Base-by-base conservation (phyloP, 1,140 invertebrate species). In the Mamestra configurata region DNA sequence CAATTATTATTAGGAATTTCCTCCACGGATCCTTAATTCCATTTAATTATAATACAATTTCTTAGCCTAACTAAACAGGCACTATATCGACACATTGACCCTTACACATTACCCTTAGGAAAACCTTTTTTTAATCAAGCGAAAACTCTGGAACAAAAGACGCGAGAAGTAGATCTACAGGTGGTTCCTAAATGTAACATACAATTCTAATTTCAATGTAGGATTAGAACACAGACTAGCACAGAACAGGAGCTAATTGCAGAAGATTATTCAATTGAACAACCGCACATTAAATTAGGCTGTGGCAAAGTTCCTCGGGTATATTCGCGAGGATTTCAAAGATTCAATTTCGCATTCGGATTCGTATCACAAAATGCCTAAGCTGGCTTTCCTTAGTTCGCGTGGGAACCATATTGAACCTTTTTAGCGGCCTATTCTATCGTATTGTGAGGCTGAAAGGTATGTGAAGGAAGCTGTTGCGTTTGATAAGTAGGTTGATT, bases 81-180 rank as follows among this genome's bases (percentile, higher is more conserved):
- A 27, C 11, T 40, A 20, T 40, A 64, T 10, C 4, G 6, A 59
- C 40, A 1, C 27, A 31, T 5, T 1, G 27, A 31, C 1, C 27
- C 1, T 31, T 31, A 31, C 27, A 31, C 27, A 31, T 31, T 31
- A 31, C 27, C 27, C 27, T 31, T 31, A 31, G 27, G 27, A 31
- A 31, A 31, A 31, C 27, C 68, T 15, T 53, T 79, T 72, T 73
- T 70, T 66, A 79, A 78, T 81, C 70, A 75, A 76, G 37, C 7
- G 22, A 76, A 76, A 46, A n/a, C 40, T 70, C 35, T 49, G 35
- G 18, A 18, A 46, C 40, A 70, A 46, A 68, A 11, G 8, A 49
- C n/a, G 22, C 20, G 15, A 43, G 43, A 24, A 61, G 0, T 49
- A 64, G 18, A 37, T 8, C 59, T 2, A 64, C 66, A 70, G 43